phyloP scores from a whole-genome alignment of 2,888 invertebrate genomes.

The Eurytoma adleriae region DNA sequence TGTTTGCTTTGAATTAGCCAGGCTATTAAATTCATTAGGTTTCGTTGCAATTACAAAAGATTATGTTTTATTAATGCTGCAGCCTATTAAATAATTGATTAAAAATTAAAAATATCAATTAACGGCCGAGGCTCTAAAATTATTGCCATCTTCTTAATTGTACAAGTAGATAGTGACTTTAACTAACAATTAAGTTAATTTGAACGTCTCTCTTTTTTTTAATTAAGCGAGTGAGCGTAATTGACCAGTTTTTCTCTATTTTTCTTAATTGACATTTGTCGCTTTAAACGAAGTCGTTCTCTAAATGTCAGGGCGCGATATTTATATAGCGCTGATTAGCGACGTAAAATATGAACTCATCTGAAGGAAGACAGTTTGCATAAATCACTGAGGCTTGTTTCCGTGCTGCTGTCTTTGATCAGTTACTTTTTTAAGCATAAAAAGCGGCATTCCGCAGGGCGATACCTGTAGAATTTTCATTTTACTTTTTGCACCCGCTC shows the following conservation, averaged over 20 bases:
- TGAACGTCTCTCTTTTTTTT: constrained; percentile 15
- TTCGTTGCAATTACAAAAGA: neutral
- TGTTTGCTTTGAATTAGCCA: neutral
- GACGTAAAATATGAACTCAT: constrained; percentile 14
- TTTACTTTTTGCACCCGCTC: neutral
- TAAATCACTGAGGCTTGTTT: neutral
- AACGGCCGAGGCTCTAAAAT: constrained; percentile 20
- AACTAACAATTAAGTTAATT: constrained; percentile 29
- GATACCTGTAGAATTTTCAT: neutral
- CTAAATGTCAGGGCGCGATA: neutral
- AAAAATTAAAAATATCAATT: constrained; percentile 17
- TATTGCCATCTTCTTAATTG: constrained; percentile 25
- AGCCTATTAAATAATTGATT: constrained; percentile 6
- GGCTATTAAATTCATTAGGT: neutral
- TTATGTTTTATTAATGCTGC: neutral
- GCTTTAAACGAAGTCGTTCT: constrained; percentile 27
- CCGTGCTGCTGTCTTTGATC: neutral
- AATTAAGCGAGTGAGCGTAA: constrained; percentile 22
- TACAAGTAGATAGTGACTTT: constrained; percentile 36
- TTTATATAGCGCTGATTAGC: neutral
- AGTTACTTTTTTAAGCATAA: neutral
- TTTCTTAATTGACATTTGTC: constrained; percentile 35
- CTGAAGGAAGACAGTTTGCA: neutral
- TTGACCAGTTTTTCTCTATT: constrained; percentile 31
- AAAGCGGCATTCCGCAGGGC: neutral